A percentile compares a stretch with the other conserved stretches of the same genome.
These are phyloP conservation scores for Trissonchulus latispiculum DNA, from an alignment of 2,888 invertebrate species.

Conservation along the genomic window DNA sequence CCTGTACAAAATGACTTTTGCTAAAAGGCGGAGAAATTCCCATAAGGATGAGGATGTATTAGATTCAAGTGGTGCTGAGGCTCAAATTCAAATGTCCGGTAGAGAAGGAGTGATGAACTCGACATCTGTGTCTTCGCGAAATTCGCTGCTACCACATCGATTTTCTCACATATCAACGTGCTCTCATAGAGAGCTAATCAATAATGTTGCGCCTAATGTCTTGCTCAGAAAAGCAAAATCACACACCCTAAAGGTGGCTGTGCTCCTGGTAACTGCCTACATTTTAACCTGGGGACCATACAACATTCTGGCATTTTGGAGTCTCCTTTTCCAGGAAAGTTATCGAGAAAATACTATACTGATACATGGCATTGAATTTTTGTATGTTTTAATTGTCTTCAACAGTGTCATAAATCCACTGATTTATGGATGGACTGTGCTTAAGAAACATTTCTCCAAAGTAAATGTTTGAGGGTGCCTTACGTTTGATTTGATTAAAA, in stretches of 20 bases:
- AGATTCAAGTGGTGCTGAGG: no score
- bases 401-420: conserved; percentile 10
- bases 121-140: background rate
- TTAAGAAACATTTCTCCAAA: background rate
- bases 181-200: no score
- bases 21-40: background rate
- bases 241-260: background rate
- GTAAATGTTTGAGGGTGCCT: no score
- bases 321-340: background rate
- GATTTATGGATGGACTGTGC: background rate
- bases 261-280: background rate
- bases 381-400: background rate
- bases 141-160: background rate
- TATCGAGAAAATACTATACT: background rate
- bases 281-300: conserved; percentile 5
- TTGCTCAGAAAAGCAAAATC: background rate
- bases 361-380: background rate
- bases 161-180: no score
- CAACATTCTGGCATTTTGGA: background rate
- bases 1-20: background rate
- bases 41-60: background rate
- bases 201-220: no score
- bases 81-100: no score
- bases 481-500: no score
- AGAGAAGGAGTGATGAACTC: no score